phyloP scores from a whole-genome alignment of 2,888 invertebrate genomes.

The Rhamphomyia laevipes region DNA sequence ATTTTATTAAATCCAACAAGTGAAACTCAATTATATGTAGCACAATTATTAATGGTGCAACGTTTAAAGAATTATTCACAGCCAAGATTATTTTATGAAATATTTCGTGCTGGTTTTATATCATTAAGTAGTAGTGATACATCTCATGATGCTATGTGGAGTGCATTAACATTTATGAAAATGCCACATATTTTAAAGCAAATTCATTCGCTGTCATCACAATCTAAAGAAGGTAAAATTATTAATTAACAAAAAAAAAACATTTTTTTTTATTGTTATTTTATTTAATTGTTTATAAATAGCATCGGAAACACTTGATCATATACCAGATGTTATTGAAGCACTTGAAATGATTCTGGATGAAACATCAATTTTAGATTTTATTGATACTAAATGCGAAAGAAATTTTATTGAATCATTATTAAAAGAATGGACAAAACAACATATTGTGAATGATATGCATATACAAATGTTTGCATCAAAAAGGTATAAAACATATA shows the following conservation, averaged over 20 bases:
- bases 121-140: conserved; percentile 81
- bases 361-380: conserved; percentile 72
- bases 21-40: conserved; percentile 66
- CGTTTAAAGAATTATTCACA: conserved; percentile 72
- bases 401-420: conserved; percentile 80
- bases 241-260: no score
- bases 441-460: conserved; percentile 65
- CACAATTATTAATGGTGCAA: conserved; percentile 73
- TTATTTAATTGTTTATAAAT: not conserved
- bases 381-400: conserved; percentile 78
- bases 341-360: conserved; percentile 77
- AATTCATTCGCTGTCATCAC: conserved; percentile 47
- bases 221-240: conserved; percentile 26
- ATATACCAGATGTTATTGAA: conserved; percentile 63
- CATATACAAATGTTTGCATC: conserved; percentile 61
- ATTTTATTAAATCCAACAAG: conserved; percentile 75
- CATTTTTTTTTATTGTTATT: not conserved
- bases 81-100: conserved; percentile 73
- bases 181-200: conserved; percentile 70
- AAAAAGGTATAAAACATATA: conserved; percentile 29
- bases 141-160: conserved; percentile 82
- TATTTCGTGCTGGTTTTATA: conserved; percentile 79
- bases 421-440: conserved; percentile 67
- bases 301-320: conserved; percentile 43
- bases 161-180: conserved; percentile 87